phyloP scores from a whole-genome alignment of 2,888 invertebrate species.

The Hololepta plana region DNA sequence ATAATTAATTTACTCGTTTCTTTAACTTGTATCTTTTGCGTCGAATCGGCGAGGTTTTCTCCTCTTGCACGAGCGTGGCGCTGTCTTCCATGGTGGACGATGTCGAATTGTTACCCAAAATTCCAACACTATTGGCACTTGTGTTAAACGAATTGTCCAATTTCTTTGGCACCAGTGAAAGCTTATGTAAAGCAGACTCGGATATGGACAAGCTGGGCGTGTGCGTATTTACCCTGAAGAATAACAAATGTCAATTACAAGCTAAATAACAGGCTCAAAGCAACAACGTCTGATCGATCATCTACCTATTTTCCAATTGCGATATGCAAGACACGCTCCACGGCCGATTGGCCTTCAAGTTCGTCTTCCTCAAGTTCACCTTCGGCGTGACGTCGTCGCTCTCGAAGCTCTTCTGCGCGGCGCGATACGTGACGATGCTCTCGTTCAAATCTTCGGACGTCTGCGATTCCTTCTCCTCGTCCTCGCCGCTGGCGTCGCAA shows the following conservation, averaged over 20 bases:
- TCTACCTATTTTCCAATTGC: slow-evolving; percentile 24
- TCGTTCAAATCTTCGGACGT: slow-evolving; percentile 63
- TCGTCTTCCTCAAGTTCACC: slow-evolving; percentile 45
- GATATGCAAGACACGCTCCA: slow-evolving; percentile 82
- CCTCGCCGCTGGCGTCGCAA: slow-evolving; percentile 82
- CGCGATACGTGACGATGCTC: slow-evolving; percentile 48
- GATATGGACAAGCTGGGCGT: slow-evolving; percentile 85
- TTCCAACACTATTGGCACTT: slow-evolving; percentile 16
- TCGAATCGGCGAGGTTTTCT: slow-evolving; percentile 20
- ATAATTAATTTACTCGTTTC: too few species aligned
- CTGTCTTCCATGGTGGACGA: slow-evolving; percentile 35
- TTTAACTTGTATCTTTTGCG: slow-evolving; percentile 21
- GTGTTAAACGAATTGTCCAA: slow-evolving; percentile 12
- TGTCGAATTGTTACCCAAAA: slow-evolving; percentile 28
- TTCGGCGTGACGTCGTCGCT: slow-evolving; percentile 18
- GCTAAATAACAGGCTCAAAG: too few species aligned
- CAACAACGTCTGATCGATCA: too few species aligned
- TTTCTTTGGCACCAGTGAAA: slow-evolving; percentile 29
- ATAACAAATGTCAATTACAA: too few species aligned
- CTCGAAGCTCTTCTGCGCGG: slow-evolving; percentile 13
- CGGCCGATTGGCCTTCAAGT: slow-evolving; percentile 42
- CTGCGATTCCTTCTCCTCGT: slow-evolving; percentile 59
- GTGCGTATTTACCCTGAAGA: too few species aligned
- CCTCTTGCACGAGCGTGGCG: slow-evolving; percentile 29
- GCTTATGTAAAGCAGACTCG: slow-evolving; percentile 69